Evolutionary conservation across 1,140 invertebrate species (phyloP), one percentile per base, ranked within the genome.

Genomic region (Drepana arcuata): DNA sequence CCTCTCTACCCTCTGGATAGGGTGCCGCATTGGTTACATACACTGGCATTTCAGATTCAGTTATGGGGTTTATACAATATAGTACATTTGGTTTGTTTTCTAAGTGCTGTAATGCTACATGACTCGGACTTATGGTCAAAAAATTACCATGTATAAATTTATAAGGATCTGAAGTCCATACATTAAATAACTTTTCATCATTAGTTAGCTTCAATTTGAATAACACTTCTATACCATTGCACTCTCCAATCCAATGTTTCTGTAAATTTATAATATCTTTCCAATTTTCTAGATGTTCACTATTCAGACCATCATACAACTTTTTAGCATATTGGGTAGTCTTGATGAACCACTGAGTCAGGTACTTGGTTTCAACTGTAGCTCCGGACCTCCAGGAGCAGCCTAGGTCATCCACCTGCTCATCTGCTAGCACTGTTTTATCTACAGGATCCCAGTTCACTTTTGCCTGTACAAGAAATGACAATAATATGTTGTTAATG

Each of bases 381-480:
- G 95, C 97, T 1, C 98, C 98, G 10, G 98, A 99, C 40, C 98
- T 86, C 98, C 98, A 99, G 0, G 96, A 98, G 50, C 86, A 87
- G 12, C 96, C 95, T 70, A 94, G 88, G 26, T 89, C 88, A 85
- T 98, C 96, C 14, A 99, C 94, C 88, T 99, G 98, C 79, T 99
- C 98, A 85, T 99, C 92, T 10, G 98, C 98, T 36, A 99, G 75
- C 2, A 99, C 98, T 7, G 98, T 99, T 74, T 95, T 78, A 84
- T 99, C 98, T 1, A 99, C 86, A 0, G 98, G 98, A 88, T 99
- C 98, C 98, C 98, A 99, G 84, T 99, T 98, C 0, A 99, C 98
- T 47, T 91, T 84, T 10, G 94, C 91, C 89, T 93, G 32, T 18
- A 68, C n/a, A 64, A 27, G 23, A 26, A 31, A 21, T 36, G 48